Percentiles rank a stretch among this genome's conserved stretches.
phyloP scores from a whole-genome alignment of 2,113 vertebrate genomes.

The Nestor notabilis region DNA sequence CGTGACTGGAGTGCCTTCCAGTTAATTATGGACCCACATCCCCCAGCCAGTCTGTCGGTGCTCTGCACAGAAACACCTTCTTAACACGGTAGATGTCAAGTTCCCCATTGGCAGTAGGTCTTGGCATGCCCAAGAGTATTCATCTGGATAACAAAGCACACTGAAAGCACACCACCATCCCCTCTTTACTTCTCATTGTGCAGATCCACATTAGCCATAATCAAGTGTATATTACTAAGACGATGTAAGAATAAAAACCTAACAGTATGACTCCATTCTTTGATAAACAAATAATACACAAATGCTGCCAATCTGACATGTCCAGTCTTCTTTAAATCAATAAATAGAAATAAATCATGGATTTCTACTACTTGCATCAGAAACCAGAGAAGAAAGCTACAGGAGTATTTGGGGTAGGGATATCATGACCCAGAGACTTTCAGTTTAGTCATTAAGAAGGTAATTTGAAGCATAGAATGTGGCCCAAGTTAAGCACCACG shows the following conservation, averaged over 20 bases:
- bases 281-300: not conserved
- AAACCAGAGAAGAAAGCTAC: not conserved
- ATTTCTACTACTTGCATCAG: not conserved
- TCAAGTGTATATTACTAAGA: not conserved
- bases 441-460: constrained; percentile 36
- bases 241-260: not conserved
- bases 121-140: not conserved
- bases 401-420: not conserved
- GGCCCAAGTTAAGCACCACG: not conserved
- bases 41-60: fast-evolving
- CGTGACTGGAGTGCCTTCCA: not conserved
- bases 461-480: not conserved
- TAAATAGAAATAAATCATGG: not conserved
- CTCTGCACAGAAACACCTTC: not conserved
- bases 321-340: not conserved
- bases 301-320: not conserved
- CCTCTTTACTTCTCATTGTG: not conserved
- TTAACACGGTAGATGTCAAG: not conserved
- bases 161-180: not conserved
- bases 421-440: not conserved
- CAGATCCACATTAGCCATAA: not conserved
- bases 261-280: not conserved
- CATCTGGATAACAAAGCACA: not conserved
- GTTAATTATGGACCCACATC: not conserved
- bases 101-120: fast-evolving